Percentiles rank a stretch among this genome's conserved stretches.
These are phyloP conservation scores for Caenorhabditis sp. DNA, from an alignment of 2,888 invertebrate species.

Conservation along the genomic window DNA sequence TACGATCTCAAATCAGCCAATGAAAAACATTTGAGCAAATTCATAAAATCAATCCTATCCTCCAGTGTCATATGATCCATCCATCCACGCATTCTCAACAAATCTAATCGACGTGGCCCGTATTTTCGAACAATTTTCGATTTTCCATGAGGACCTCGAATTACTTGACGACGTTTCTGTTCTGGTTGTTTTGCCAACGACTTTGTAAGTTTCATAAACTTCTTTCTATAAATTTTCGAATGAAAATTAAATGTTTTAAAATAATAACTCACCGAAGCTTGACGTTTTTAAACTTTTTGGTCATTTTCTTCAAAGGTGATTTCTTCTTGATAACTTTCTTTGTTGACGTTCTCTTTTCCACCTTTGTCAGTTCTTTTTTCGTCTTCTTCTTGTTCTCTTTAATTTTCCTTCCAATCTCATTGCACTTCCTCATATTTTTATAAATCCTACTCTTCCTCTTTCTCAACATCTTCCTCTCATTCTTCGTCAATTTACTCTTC, in stretches of 20 bases:
- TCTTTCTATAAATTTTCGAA: not conserved
- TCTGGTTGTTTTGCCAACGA: not conserved
- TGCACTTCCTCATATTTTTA: not conserved
- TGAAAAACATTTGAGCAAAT: not conserved
- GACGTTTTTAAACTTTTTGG: not conserved
- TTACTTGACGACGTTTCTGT: not conserved
- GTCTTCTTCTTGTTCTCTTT: not conserved
- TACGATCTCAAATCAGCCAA: constrained; percentile 1
- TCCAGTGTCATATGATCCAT: not conserved
- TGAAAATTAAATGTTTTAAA: not conserved
- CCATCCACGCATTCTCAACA: not conserved
- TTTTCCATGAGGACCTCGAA: not conserved
- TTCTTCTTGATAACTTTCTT: not conserved
- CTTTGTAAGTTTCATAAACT: not conserved
- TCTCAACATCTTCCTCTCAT: constrained; percentile 3
- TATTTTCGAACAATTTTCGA: not conserved
- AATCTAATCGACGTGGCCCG: not conserved
- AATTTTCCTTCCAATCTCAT: not conserved
- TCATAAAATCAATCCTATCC: not conserved
- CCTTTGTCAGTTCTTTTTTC: not conserved
- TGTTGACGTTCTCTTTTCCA: not conserved
- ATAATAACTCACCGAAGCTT: not conserved
- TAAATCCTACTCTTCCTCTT: not conserved
- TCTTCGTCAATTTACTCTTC: not conserved
- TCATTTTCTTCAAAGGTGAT: not conserved